These are phyloP conservation scores for Lycaon pictus DNA, from an alignment of 2,113 vertebrate species.

Conservation along the genomic window DNA sequence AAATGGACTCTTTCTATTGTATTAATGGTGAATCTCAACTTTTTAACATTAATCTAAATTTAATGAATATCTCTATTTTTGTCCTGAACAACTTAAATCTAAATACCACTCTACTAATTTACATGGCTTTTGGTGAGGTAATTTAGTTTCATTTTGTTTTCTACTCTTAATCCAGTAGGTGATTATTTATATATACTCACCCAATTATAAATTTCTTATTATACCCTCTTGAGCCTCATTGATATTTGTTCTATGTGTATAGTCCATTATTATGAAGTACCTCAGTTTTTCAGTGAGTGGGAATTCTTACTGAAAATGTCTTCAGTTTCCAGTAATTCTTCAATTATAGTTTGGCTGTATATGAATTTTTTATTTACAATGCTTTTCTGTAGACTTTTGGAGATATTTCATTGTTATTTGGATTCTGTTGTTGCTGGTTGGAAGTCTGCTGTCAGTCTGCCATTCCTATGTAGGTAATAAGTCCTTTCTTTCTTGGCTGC, in stretches of 20 bases:
- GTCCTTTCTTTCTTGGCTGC: background rate
- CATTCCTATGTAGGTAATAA: background rate
- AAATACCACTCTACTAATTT: background rate
- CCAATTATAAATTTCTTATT: background rate
- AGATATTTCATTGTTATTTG: constrained; percentile 7
- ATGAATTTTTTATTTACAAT: background rate
- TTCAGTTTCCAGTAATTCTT: background rate
- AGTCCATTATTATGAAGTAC: background rate
- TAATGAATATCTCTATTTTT: background rate
- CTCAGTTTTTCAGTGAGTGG: background rate
- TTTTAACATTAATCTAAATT: background rate
- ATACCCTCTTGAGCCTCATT: background rate
- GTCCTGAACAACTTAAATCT: background rate
- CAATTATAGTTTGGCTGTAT: background rate
- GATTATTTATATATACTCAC: background rate
- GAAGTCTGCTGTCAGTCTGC: background rate
- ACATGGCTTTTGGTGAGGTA: background rate
- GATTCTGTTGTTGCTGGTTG: background rate
- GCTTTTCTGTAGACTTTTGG: background rate
- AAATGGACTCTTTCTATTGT: background rate
- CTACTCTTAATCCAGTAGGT: background rate
- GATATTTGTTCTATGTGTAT: background rate
- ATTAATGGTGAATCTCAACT: background rate
- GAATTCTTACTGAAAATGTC: background rate
- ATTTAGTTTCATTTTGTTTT: background rate